Conservation (phyloP, 2,113 vertebrate genomes). For the Gambusia affinis region DNA sequence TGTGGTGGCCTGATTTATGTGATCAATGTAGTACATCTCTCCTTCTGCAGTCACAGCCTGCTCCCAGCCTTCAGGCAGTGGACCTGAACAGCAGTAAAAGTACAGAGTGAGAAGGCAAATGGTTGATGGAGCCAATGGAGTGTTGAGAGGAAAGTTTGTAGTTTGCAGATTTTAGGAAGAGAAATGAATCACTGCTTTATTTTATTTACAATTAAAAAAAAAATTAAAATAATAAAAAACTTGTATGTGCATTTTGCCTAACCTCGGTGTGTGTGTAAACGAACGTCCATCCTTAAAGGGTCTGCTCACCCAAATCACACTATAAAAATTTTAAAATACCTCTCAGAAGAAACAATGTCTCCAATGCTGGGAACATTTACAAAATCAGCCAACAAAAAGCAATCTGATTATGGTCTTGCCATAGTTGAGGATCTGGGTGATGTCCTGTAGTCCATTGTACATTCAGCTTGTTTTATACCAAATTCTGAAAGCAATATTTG, state of each 20-base stretch:
- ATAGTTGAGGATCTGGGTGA: not conserved
- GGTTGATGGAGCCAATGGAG: conserved; percentile 65
- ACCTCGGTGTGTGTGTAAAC: not conserved
- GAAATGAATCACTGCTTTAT: conserved; percentile 20
- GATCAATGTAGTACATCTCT: conserved; percentile 98
- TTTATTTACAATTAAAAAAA: not conserved
- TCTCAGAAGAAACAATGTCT: not conserved
- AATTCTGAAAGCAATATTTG: not conserved
- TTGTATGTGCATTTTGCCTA: not conserved
- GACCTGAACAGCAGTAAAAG: conserved; percentile 84
- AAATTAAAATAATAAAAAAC: not conserved
- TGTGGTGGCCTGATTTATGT: conserved; percentile 96
- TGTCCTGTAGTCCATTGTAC: not conserved
- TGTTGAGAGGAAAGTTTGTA: conserved; percentile 33
- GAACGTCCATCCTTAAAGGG: conserved; percentile 4
- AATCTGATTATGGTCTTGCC: not conserved
- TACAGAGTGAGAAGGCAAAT: conserved; percentile 75
- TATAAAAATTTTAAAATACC: not conserved
- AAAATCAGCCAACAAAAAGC: not conserved
- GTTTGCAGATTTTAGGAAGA: conserved; percentile 34
- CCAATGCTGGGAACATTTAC: not conserved
- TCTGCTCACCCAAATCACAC: conserved; percentile 34
- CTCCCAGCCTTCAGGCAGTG: conserved; percentile 97
- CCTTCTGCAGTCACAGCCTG: conserved; percentile 95
- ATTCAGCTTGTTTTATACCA: not conserved